Conservation (phyloP, 2,888 invertebrate species). For the Opisthograptis luteolata region DNA sequence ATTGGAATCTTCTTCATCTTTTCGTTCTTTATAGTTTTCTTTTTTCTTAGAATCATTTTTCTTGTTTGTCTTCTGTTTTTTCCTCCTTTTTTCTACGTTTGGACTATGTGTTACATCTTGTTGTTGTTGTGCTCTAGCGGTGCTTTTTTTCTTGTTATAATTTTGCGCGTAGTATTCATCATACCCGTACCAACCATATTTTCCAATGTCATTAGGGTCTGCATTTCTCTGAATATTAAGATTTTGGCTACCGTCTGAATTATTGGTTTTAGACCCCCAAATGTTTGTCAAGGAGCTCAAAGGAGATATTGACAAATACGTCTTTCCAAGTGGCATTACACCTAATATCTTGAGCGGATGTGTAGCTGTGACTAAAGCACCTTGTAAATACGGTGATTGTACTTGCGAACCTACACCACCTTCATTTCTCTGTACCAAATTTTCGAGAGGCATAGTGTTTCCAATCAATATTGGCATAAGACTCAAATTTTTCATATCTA, state of each 20-base stretch:
- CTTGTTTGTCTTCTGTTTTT: no score
- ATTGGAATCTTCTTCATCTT: not conserved
- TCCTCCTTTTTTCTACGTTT: no score
- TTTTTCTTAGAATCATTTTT: not conserved
- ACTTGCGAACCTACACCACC: constrained; percentile 6
- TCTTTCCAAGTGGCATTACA: constrained; percentile 56
- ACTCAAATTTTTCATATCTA: constrained; percentile 49
- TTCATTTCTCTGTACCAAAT: constrained; percentile 12
- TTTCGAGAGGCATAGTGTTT: constrained; percentile 42
- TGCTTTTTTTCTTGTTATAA: no score
- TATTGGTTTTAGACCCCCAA: not conserved
- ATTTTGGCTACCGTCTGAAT: not conserved
- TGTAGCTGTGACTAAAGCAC: constrained; percentile 50
- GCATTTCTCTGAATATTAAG: not conserved
- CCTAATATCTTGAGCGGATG: constrained; percentile 58
- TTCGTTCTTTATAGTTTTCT: not conserved
- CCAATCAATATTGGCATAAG: constrained; percentile 60
- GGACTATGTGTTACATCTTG: no score
- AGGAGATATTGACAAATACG: constrained; percentile 9
- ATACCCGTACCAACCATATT: not conserved
- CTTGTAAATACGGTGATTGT: constrained; percentile 50
- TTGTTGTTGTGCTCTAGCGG: no score
- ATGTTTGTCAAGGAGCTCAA: not conserved
- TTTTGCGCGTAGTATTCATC: no score
- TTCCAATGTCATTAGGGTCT: not conserved